Evolutionary conservation across 2,113 vertebrate species (phyloP).

Genomic region (Prochilodus magdalenae): DNA sequence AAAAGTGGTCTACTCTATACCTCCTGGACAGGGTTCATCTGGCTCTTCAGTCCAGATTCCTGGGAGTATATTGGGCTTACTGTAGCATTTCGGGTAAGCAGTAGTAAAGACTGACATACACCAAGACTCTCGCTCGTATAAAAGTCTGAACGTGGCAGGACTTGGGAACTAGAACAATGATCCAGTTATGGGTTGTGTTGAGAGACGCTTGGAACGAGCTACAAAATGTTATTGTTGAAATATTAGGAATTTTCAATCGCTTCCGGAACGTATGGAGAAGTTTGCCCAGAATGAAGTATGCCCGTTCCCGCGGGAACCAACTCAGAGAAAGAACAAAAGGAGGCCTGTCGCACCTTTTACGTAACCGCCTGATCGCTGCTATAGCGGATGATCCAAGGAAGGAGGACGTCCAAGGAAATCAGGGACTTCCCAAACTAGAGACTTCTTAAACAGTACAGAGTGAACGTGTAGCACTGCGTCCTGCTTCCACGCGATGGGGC

Average conservation of each 20-base stretch:
- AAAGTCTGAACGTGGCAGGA: background rate
- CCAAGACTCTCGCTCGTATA: constrained; percentile 1
- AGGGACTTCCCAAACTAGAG: no score
- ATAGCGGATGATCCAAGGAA: no score
- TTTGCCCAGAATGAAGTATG: background rate
- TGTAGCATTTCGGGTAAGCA: background rate
- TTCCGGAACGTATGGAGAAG: background rate
- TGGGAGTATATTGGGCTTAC: constrained; percentile 17
- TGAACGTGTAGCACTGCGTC: no score
- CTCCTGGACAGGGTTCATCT: constrained; percentile 5
- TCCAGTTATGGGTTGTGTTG: constrained; percentile 11
- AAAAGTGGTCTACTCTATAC: constrained; percentile 11
- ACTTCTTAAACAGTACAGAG: no score
- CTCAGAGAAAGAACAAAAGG: background rate
- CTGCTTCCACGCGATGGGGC: no score
- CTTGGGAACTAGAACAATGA: background rate
- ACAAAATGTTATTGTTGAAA: background rate
- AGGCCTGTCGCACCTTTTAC: background rate
- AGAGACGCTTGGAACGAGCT: background rate
- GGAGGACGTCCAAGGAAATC: no score
- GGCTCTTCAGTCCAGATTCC: background rate
- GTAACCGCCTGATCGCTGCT: no score
- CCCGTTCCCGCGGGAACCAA: background rate
- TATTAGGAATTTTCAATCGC: background rate
- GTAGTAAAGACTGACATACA: constrained; percentile 1